These are phyloP conservation scores for Catagonus wagneri DNA, from an alignment of 2,113 vertebrate species.

Conservation along the genomic window DNA sequence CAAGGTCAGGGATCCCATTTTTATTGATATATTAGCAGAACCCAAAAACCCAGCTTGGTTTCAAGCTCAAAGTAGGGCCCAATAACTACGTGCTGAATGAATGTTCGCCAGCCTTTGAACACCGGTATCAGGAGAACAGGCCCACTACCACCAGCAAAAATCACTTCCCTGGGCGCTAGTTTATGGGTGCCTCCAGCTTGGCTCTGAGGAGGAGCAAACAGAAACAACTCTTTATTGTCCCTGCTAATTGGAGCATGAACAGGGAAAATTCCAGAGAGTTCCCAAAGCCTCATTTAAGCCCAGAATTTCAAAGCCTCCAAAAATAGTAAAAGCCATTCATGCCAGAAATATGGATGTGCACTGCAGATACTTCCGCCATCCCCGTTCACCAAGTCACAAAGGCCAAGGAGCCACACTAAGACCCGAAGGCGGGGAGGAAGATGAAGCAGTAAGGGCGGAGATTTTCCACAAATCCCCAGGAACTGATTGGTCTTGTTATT, in stretches of 20 bases:
- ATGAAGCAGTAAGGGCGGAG: not conserved
- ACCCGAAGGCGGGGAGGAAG: not conserved
- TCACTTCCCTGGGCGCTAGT: not conserved
- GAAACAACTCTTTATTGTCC: conserved; percentile 51
- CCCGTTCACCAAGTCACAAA: not conserved
- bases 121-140: not conserved
- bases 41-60: not conserved
- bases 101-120: not conserved
- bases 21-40: not conserved
- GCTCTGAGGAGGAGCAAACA: not conserved
- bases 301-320: conserved; percentile 30
- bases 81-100: not conserved
- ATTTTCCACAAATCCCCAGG: not conserved
- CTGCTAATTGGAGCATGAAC: conserved; percentile 55
- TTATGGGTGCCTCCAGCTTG: not conserved
- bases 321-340: conserved; percentile 37
- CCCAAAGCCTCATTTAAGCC: conserved; percentile 19
- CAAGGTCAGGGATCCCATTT: not conserved
- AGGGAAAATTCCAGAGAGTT: conserved; percentile 22
- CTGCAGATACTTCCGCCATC: not conserved
- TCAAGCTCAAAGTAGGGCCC: not conserved
- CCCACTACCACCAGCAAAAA: not conserved
- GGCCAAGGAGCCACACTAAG: not conserved
- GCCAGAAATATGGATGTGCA: not conserved
- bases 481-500: not conserved